Conservation (phyloP, 64 coral and sea anemone genomes). For the Pachyseris speciosa region DNA sequence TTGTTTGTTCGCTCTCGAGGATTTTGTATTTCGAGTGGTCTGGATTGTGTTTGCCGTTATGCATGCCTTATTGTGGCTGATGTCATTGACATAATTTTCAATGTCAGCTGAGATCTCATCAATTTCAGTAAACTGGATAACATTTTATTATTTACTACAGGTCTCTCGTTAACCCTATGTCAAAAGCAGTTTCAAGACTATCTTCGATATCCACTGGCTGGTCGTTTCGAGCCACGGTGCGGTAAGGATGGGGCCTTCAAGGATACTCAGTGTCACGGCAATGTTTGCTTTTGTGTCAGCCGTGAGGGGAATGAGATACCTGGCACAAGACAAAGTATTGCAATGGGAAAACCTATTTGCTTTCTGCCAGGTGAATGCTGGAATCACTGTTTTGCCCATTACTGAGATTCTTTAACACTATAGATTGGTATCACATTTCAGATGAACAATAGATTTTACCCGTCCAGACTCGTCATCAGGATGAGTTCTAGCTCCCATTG, state of each 20-base stretch:
- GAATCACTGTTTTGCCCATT: no score
- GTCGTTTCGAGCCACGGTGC: conserved; percentile 70
- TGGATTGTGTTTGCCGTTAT: no score
- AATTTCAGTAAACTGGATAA: no score
- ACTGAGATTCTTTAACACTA: background rate
- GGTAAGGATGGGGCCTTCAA: conserved; percentile 70
- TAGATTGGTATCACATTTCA: no score
- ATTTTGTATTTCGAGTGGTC: no score
- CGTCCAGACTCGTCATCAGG: no score
- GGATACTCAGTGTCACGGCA: conserved; percentile 63
- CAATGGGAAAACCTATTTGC: conserved; percentile 77
- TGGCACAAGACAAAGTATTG: conserved; percentile 53
- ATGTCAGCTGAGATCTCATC: no score
- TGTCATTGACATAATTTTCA: no score
- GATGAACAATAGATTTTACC: no score
- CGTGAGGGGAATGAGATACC: conserved; percentile 62
- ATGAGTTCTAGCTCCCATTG: no score
- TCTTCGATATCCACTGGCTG: conserved; percentile 25
- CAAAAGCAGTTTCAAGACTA: conserved; percentile 73
- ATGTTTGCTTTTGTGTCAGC: conserved; percentile 77
- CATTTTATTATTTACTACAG: conserved; percentile 11
- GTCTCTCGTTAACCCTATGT: conserved; percentile 57
- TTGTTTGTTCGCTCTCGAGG: no score
- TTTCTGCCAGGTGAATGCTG: background rate
- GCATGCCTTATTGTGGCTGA: no score